Conservation (phyloP, 2,797 vertebrate species). For the Chaetodon trifasciatus region DNA sequence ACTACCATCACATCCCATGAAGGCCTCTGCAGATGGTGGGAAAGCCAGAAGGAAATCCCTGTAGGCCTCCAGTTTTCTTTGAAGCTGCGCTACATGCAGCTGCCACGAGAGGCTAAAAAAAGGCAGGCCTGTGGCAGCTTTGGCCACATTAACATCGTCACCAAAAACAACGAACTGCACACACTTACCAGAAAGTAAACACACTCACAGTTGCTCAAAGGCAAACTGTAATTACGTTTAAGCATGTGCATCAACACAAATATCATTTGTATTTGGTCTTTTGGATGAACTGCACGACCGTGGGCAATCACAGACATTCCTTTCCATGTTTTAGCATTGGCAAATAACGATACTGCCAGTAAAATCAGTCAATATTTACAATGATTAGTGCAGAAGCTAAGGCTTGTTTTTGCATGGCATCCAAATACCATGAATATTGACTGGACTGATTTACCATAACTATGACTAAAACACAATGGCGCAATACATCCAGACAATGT, state of each 20-base stretch:
- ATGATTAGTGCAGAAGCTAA: background rate
- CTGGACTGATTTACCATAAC: background rate
- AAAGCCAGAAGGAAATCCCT: conserved; percentile 82
- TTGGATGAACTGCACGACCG: conserved; percentile 1
- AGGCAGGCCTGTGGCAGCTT: conserved; percentile 44
- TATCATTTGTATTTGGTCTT: conserved; percentile 22
- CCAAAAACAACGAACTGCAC: conserved; percentile 53
- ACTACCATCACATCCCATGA: conserved; percentile 64
- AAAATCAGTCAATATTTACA: conserved; percentile 7
- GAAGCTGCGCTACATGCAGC: conserved; percentile 69
- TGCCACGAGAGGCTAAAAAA: conserved; percentile 58
- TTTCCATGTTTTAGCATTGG: conserved; percentile 36
- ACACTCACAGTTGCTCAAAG: conserved; percentile 17
- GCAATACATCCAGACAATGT: conserved; percentile 17
- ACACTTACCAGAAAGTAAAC: conserved; percentile 47
- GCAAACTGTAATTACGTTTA: conserved; percentile 39
- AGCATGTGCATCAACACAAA: conserved; percentile 9
- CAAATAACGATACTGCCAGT: conserved; percentile 6
- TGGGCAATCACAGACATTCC: conserved; percentile 30
- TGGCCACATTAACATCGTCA: conserved; percentile 57
- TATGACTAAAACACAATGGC: conserved; percentile 29
- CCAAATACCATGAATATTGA: conserved; percentile 6
- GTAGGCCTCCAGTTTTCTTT: conserved; percentile 68
- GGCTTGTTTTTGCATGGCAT: conserved; percentile 25
- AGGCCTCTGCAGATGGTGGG: conserved; percentile 78